phyloP scores from a whole-genome alignment of 2,888 invertebrate species.

The Schizaphis graminum region DNA sequence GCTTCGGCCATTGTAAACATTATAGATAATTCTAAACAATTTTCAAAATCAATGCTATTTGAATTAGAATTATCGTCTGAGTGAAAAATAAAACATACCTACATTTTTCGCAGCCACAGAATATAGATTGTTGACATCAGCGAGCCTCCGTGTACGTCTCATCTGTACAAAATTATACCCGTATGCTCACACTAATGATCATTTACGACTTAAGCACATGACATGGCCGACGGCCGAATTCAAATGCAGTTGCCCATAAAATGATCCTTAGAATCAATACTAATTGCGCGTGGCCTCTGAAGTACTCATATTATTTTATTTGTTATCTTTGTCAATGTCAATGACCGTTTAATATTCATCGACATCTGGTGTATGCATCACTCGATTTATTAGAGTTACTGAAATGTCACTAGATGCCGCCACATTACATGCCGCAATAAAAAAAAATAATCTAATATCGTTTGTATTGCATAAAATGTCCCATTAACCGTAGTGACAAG shows the following conservation, averaged over 20 bases:
- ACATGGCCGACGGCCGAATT: not conserved
- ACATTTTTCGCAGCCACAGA: not conserved
- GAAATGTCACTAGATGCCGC: not conserved
- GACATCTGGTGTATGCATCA: not conserved
- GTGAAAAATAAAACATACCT: not conserved
- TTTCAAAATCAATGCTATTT: not conserved
- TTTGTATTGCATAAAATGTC: not conserved
- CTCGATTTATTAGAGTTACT: not conserved
- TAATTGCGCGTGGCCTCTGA: not conserved
- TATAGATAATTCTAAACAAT: not conserved
- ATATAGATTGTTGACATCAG: not conserved
- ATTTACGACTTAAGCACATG: not conserved
- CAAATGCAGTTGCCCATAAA: not conserved
- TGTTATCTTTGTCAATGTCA: not conserved
- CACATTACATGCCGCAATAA: not conserved
- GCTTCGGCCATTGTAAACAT: not conserved
- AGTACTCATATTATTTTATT: not conserved
- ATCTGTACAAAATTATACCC: not conserved
- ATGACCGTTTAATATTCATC: not conserved
- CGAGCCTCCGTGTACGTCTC: not conserved
- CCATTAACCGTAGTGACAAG: not conserved
- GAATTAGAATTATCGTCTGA: not conserved
- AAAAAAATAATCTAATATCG: not conserved
- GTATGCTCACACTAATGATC: not conserved
- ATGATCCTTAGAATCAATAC: not conserved